Percentiles rank a stretch among this genome's conserved stretches.
Evolutionary conservation across 2,888 invertebrate species (phyloP).

Genomic region (Drosophila sordidula): DNA sequence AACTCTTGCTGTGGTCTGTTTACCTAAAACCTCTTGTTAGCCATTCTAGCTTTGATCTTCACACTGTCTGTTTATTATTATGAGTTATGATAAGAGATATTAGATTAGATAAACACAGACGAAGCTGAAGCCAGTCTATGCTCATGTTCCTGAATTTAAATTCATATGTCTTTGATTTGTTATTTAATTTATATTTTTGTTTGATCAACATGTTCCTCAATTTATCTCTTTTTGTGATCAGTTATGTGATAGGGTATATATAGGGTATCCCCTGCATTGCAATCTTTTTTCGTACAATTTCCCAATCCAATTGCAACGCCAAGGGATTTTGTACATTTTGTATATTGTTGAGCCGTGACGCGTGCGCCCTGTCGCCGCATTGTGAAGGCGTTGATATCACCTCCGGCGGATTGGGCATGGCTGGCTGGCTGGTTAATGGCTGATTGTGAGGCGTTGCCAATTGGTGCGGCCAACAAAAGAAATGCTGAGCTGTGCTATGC

Average conservation of each 20-base stretch:
- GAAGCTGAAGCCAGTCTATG: no score
- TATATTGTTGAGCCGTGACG: conserved; percentile 43
- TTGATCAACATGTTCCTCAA: no score
- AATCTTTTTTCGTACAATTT: conserved; percentile 19
- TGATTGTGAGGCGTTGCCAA: conserved; percentile 65
- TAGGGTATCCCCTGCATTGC: background rate
- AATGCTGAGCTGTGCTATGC: conserved; percentile 62
- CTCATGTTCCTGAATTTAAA: no score
- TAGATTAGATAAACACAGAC: no score
- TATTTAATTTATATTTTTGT: no score
- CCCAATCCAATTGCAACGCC: conserved; percentile 65
- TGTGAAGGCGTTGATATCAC: conserved; percentile 35
- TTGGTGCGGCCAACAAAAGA: conserved; percentile 68
- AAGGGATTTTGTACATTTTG: conserved; percentile 6
- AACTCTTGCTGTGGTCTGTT: no score
- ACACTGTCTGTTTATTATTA: no score
- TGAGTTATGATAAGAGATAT: no score
- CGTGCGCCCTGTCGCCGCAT: conserved; percentile 30
- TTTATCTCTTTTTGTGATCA: no score
- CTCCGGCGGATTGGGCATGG: conserved; percentile 66
- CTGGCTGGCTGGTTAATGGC: conserved; percentile 32
- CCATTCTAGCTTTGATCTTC: background rate
- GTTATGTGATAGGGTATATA: no score
- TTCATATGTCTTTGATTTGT: no score
- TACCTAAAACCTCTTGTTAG: background rate